phyloP scores from a whole-genome alignment of 2,797 vertebrate species.

The Anas acuta region DNA sequence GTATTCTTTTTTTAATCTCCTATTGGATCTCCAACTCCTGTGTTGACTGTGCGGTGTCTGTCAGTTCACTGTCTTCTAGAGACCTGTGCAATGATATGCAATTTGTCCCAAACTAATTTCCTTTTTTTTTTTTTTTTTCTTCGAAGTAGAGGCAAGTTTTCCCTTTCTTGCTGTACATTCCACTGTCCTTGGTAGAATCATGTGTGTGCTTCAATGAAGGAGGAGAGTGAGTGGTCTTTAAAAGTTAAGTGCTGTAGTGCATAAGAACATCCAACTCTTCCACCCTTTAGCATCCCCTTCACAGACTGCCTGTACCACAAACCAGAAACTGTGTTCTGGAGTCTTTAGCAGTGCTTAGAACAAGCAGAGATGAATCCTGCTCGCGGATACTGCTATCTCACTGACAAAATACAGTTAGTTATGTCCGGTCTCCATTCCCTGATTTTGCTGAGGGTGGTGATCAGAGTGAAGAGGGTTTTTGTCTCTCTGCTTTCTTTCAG shows the following conservation, averaged over 20 bases:
- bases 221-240: neutral
- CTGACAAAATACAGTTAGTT: neutral
- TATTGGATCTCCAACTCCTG: neutral
- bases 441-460: neutral
- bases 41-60: neutral
- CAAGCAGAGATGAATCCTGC: neutral
- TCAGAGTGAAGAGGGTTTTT: neutral
- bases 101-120: neutral
- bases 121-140: neutral
- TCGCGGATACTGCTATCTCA: neutral
- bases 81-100: neutral
- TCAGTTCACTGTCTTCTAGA: neutral
- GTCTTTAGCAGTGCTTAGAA: neutral
- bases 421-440: neutral
- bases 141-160: neutral
- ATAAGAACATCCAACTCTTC: neutral
- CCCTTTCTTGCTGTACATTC: neutral
- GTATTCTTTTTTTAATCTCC: neutral
- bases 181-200: neutral
- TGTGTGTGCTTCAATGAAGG: neutral
- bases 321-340: neutral
- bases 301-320: neutral
- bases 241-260: neutral
- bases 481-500: neutral
- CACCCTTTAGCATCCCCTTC: neutral